Conservation (phyloP, 1,140 invertebrate genomes). For the Metaphire vulgaris region DNA sequence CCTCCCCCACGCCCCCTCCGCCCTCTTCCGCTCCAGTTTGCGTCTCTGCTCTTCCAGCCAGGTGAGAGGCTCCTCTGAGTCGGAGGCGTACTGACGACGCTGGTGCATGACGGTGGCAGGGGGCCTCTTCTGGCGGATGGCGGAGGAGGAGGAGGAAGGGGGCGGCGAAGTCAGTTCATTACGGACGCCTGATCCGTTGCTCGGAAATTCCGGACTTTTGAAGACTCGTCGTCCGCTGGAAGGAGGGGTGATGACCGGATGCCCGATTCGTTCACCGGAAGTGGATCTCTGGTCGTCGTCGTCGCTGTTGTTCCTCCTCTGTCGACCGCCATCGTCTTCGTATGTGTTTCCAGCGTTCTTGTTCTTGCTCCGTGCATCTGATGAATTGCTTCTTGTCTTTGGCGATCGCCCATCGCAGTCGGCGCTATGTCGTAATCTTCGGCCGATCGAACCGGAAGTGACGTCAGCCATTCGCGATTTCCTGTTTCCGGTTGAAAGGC, state of each 20-base stretch:
- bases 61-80: conserved; percentile 15
- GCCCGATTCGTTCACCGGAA: not conserved
- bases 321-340: not conserved
- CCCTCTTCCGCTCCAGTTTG: conserved; percentile 19
- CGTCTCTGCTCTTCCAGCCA: conserved; percentile 28
- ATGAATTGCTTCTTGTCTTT: not conserved
- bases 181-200: not conserved
- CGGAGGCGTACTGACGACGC: conserved; percentile 14
- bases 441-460: not conserved
- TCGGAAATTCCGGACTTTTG: not conserved
- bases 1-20: not conserved
- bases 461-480: no score
- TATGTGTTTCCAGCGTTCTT: not conserved
- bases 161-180: not conserved
- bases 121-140: not conserved
- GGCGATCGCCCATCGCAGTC: not conserved
- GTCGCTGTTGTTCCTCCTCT: no score
- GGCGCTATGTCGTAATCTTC: not conserved
- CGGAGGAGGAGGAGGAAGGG: not conserved
- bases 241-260: not conserved
- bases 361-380: not conserved
- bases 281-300: not conserved
- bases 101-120: no score
- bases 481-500: not conserved
- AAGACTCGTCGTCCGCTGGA: not conserved